Conservation (phyloP, 2,113 vertebrate species). For the Pedionomus torquatus region DNA sequence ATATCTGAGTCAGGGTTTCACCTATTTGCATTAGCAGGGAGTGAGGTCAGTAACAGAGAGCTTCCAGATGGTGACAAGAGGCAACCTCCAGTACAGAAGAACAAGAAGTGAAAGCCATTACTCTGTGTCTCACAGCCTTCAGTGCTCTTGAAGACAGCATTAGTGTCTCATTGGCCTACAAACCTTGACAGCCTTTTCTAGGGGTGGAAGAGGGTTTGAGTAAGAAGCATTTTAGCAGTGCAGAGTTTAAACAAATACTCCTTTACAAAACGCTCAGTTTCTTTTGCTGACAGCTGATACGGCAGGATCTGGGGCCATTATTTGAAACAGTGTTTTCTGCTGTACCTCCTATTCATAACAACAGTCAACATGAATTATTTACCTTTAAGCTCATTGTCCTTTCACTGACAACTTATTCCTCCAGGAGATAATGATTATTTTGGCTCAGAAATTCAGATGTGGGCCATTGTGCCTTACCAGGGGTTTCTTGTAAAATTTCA, state of each 20-base stretch:
- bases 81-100: neutral
- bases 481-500: neutral
- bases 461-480: neutral
- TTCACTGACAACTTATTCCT: slow-evolving; percentile 5
- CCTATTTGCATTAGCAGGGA: neutral
- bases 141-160: neutral
- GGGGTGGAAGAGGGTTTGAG: neutral
- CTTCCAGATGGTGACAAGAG: neutral
- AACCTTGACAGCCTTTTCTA: neutral
- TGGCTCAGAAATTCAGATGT: neutral
- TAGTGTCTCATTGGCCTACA: neutral
- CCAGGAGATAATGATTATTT: neutral
- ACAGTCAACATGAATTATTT: slow-evolving; percentile 8
- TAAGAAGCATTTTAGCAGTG: neutral
- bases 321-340: neutral
- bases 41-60: neutral
- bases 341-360: neutral
- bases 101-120: neutral
- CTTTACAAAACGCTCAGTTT: neutral
- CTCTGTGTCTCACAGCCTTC: neutral
- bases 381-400: neutral
- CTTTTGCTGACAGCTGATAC: neutral
- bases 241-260: neutral
- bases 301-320: neutral
- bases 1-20: neutral